A percentile compares a stretch with the other conserved stretches of the same genome.
These are phyloP conservation scores for Sprattus sprattus DNA, from an alignment of 2,113 vertebrate species.

Conservation along the genomic window DNA sequence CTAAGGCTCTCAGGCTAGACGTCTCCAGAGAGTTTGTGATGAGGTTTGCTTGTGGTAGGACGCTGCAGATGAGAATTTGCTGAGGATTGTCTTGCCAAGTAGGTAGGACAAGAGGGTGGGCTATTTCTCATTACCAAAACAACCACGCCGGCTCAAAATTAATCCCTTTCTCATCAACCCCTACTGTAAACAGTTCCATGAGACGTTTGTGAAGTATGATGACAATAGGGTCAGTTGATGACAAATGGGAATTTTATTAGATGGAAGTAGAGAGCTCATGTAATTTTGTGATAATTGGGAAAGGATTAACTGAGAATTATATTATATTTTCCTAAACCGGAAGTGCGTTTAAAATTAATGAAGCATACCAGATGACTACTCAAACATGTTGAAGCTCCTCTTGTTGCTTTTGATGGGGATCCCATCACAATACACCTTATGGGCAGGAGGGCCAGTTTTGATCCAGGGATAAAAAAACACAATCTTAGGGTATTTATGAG, in stretches of 20 bases:
- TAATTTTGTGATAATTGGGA: neutral
- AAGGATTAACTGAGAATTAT: neutral
- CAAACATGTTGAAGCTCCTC: conserved; percentile 5
- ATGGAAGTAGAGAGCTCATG: neutral
- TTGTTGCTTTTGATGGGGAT: conserved; percentile 24
- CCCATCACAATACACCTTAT: conserved; percentile 21
- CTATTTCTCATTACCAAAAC: neutral
- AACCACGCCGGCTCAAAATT: neutral
- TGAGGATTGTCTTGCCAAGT: neutral
- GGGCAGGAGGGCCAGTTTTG: conserved; percentile 16
- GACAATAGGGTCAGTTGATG: neutral
- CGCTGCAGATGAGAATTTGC: neutral
- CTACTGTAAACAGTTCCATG: neutral
- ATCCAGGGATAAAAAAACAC: conserved; percentile 31
- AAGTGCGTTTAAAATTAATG: neutral
- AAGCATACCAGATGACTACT: conserved; percentile 16
- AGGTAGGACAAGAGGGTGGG: neutral
- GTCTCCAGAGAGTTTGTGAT: neutral
- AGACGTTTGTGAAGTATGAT: neutral
- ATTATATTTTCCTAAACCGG: conserved; percentile 5
- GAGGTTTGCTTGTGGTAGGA: neutral
- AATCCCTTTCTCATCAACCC: neutral
- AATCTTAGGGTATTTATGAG: conserved; percentile 6
- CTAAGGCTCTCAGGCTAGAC: neutral
- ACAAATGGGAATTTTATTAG: neutral